Evolutionary conservation across 2,888 invertebrate species (phyloP), one percentile per base, ranked within the genome.

Genomic region (Pantelozetes paolii): DNA sequence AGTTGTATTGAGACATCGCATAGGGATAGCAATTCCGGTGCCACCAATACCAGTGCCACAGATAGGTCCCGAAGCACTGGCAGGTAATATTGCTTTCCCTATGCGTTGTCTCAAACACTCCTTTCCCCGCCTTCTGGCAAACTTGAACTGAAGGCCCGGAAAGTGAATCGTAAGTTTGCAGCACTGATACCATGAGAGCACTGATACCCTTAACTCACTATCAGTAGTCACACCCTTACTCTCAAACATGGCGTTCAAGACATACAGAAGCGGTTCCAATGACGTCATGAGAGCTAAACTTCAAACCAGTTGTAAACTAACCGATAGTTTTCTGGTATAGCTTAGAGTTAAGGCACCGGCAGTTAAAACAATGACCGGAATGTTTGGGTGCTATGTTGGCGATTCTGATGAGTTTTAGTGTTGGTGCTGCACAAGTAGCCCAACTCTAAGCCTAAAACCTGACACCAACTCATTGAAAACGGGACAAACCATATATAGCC

Each of bases 401-500:
- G 9, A 18, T 15, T 13, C 9, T 2, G 54, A 54, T 26, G 8
- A 54, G 28, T 9, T 26, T 45, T 36, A 36, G 45, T 18, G 15
- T 45, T 45, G 36, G 15, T 11, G 6, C 36, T 36, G 45, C 45
- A 45, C 45, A 45, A 18, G 54, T 20, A 54, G 54, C 23, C 54
- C 9, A 54, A 26, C 28, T 54, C 8, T 45, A 18, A 23, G 30
- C 36, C 64, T 36, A 30, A 64, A 62, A 36, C 36, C 20, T 36
- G 36, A 64, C 64, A 64, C 64, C 64, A 64, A 64, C 64, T 64
- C 64, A 64, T 6, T 28, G 40, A 36, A 36, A 64, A 36, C 36
- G 64, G 64, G 64, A 64, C 64, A 64, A 64, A 64, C 64, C 64
- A 36, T 64, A 64, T 64, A 64, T 64, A 64, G 64, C 36, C 64